Evolutionary conservation across 1,140 invertebrate genomes (phyloP).

Genomic region (Drosophila chauvacae): DNA sequence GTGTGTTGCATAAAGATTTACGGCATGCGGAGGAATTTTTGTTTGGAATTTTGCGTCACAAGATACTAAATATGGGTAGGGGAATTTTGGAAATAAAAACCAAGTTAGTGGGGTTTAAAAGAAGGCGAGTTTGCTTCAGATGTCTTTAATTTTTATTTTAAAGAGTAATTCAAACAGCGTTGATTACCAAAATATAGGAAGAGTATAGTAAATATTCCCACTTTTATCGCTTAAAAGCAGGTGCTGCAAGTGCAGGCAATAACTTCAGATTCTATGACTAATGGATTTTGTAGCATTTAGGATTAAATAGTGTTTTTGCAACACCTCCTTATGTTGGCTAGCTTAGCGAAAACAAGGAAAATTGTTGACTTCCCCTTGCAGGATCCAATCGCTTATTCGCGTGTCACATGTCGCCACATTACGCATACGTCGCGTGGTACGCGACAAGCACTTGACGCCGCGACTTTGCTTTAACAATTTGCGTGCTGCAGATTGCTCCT

Average conservation of each 20-base stretch:
- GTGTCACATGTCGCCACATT: slow-evolving; percentile 45
- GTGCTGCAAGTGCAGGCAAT: neutral
- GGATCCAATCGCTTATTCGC: slow-evolving; percentile 36
- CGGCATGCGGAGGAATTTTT: slow-evolving; percentile 20
- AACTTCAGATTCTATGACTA: neutral
- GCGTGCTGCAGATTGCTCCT: slow-evolving; percentile 57
- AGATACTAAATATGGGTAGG: neutral
- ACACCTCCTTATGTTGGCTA: neutral
- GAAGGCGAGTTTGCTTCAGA: too few species aligned
- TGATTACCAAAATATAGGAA: neutral
- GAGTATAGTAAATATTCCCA: too few species aligned
- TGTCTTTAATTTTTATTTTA: neutral
- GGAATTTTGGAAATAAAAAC: too few species aligned
- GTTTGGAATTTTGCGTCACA: slow-evolving; percentile 10
- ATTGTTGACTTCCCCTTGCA: neutral
- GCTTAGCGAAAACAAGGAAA: neutral
- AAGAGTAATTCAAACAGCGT: neutral
- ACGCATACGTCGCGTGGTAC: slow-evolving; percentile 59
- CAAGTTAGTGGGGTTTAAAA: neutral
- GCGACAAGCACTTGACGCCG: slow-evolving; percentile 36
- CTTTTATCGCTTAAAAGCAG: neutral
- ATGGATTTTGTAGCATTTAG: slow-evolving; percentile 3
- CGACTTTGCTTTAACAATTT: slow-evolving; percentile 52
- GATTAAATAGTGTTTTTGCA: neutral
- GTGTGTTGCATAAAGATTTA: slow-evolving; percentile 42